Base-by-base conservation (phyloP, 1,140 invertebrate species). In the Neelides sp. region DNA sequence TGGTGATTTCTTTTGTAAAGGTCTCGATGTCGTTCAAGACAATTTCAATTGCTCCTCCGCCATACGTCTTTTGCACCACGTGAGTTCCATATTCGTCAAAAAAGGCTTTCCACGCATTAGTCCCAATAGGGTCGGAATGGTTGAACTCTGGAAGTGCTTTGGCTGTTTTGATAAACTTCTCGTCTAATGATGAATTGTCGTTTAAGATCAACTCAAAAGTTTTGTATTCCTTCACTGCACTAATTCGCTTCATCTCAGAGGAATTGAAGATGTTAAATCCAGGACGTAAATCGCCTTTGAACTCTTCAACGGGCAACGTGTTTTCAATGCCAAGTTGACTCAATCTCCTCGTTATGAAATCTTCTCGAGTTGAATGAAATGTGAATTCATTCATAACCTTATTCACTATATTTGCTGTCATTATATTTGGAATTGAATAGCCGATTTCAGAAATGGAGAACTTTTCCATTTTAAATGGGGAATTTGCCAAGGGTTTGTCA, bases 41-140 rank as follows among this genome's bases (percentile, higher is more conserved):
- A 24, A 47, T 24, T 48, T 47, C 24, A 13, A 52, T 52, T 2
- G 44, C 23, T 0, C 50, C 50, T 5, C 50, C 50, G 10, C 50
- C 50, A 41, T 47, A 52, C 27, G 42, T 37, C 17, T 43, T 47
- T 13, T 34, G 17, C 10, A 52, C 50, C 0, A 52, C 50, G 27
- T 52, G 50, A 8, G 44, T 46, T 32, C 50, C 50, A 17, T 52
- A 52, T 7, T 28, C 41, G 4, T 39, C 24, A 23, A 52, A 52
- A 23, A 52, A 52, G 7, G 15, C 5, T n/a, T 20, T 42, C 50
- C 50, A 52, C 2, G 24, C 23, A 2, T 24, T 17, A 1, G 48
- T 44, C 17, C 32, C 41, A n/a, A 24, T 28, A n/a, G 23, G 23
- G 15, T 46, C 35, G 1, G 37, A 42, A 7, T 28, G 44, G 15